A percentile compares a stretch with the other conserved stretches of the same genome.
phyloP scores from a whole-genome alignment of 2,888 invertebrate genomes.

The Rutpela maculata region DNA sequence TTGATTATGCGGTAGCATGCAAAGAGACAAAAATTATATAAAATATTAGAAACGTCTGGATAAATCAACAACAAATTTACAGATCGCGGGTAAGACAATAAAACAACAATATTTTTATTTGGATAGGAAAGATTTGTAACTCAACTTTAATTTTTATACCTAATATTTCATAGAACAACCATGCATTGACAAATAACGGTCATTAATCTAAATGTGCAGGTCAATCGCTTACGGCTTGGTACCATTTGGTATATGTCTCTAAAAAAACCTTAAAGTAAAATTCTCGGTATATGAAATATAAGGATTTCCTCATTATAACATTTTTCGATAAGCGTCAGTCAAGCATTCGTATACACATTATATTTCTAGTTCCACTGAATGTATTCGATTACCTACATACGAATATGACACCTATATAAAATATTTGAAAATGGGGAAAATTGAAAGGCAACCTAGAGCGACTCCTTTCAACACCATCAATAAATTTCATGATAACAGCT shows the following conservation, averaged over 20 bases:
- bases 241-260: background rate
- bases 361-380: conserved; percentile 21
- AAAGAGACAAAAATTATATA: too few relatives aligned
- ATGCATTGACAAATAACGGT: background rate
- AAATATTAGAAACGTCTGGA: too few relatives aligned
- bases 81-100: too few relatives aligned
- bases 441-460: conserved; percentile 50
- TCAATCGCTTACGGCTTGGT: background rate
- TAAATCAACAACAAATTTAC: too few relatives aligned
- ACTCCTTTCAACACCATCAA: conserved; percentile 56
- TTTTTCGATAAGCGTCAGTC: background rate
- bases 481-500: conserved; percentile 58
- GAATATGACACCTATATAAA: conserved; percentile 36
- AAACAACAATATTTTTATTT: too few relatives aligned
- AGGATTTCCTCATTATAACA: conserved; percentile 5
- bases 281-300: conserved; percentile 9
- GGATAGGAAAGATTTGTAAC: too few relatives aligned
- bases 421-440: conserved; percentile 38
- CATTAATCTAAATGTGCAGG: background rate
- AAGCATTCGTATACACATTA: conserved; percentile 17
- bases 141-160: background rate
- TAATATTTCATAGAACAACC: too few relatives aligned
- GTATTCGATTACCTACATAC: conserved; percentile 24
- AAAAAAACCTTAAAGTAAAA: background rate
- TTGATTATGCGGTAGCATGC: too few relatives aligned